A percentile compares a stretch with the other conserved stretches of the same genome.
Conservation (phyloP, 2,888 invertebrate species). For the Cremastinae sp. region DNA sequence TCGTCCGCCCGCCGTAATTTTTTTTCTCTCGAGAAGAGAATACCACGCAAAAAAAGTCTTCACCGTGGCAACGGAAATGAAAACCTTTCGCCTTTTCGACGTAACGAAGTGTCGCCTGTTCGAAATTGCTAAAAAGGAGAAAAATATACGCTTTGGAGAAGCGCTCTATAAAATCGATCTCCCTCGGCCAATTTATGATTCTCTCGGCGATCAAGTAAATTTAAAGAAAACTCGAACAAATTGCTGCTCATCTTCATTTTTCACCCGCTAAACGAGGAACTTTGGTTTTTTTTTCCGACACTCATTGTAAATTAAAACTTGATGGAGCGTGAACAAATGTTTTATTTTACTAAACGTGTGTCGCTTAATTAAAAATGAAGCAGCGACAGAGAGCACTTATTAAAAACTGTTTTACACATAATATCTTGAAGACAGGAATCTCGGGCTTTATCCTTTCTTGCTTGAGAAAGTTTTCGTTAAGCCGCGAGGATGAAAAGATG, state of each 20-base stretch:
- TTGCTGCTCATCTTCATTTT: conserved; percentile 20
- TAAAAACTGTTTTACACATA: too few relatives aligned
- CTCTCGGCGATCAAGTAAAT: conserved; percentile 39
- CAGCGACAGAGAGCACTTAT: too few relatives aligned
- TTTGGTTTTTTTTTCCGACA: conserved; percentile 9
- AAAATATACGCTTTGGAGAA: conserved; percentile 10
- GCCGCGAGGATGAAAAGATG: not conserved
- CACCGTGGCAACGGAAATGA: conserved; percentile 47
- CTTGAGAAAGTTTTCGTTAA: not conserved
- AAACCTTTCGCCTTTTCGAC: conserved; percentile 44
- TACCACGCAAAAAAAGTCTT: conserved; percentile 55
- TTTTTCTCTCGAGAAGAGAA: conserved; percentile 32
- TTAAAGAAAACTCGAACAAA: conserved; percentile 12
- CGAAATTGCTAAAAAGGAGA: conserved; percentile 41
- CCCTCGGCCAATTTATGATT: conserved; percentile 52
- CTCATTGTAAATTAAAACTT: conserved; percentile 10
- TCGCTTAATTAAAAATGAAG: not conserved
- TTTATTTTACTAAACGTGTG: not conserved
- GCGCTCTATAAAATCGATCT: conserved; percentile 53
- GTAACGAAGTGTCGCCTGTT: conserved; percentile 58
- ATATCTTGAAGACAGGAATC: not conserved
- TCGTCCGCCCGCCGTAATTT: conserved; percentile 1
- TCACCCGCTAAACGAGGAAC: not conserved
- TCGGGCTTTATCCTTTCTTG: too few relatives aligned
- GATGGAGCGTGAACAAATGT: not conserved